Evolutionary conservation across 2,797 vertebrate genomes (phyloP).

Genomic region (Cuculus canorus): DNA sequence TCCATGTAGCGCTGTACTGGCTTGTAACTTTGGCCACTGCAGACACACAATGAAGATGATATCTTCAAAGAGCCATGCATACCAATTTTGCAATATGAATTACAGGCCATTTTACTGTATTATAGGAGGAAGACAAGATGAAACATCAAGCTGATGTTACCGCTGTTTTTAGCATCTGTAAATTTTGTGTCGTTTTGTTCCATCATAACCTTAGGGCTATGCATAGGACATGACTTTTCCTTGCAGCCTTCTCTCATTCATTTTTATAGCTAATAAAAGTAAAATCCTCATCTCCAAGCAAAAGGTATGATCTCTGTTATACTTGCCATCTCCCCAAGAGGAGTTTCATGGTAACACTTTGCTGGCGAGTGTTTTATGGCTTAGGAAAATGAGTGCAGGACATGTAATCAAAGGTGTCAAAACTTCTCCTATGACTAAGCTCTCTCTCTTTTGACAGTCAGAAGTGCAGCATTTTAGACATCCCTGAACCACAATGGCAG

Average conservation of each 20-base stretch:
- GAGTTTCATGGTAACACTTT: not conserved
- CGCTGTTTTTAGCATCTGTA: slow-evolving; percentile 51
- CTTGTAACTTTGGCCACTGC: slow-evolving; percentile 26
- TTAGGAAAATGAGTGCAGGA: not conserved
- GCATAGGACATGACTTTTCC: not conserved
- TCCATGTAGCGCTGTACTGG: not conserved
- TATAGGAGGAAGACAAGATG: slow-evolving; percentile 46
- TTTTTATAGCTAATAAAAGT: not conserved
- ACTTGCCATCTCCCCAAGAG: not conserved
- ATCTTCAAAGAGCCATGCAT: slow-evolving; percentile 47
- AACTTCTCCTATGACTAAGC: not conserved
- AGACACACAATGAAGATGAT: not conserved
- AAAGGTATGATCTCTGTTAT: not conserved
- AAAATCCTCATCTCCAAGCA: slow-evolving; percentile 5
- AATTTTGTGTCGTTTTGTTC: slow-evolving; percentile 60
- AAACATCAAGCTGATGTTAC: slow-evolving; percentile 44
- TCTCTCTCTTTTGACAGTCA: not conserved
- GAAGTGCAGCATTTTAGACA: not conserved
- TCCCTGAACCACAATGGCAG: not conserved
- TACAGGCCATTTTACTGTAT: slow-evolving; percentile 31
- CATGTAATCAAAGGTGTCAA: not conserved
- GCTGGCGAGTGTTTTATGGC: not conserved
- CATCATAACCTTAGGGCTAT: slow-evolving; percentile 42
- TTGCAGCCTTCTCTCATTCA: slow-evolving; percentile 11
- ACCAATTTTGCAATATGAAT: slow-evolving; percentile 54